phyloP scores from a whole-genome alignment of 2,113 vertebrate genomes.

The Hippocampus guttulatus region DNA sequence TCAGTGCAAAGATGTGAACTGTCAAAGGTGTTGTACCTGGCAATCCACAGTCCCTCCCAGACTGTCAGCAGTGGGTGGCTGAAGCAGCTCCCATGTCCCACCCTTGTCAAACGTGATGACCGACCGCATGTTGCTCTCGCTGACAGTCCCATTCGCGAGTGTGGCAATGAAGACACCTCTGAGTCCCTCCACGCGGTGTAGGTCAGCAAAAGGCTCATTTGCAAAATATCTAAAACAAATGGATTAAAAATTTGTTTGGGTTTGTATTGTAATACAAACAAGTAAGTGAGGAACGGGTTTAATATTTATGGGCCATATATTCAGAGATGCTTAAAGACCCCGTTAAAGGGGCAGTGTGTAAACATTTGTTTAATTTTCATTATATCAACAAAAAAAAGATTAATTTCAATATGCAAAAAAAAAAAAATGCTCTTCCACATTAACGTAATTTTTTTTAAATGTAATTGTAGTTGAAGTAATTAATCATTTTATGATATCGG shows the following conservation, averaged over 20 bases:
- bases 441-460: too few relatives aligned
- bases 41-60: constrained; percentile 88
- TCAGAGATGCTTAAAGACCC: not conserved
- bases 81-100: constrained; percentile 95
- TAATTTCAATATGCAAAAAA: too few relatives aligned
- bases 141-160: constrained; percentile 85
- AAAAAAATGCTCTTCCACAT: too few relatives aligned
- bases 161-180: constrained; percentile 92
- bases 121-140: constrained; percentile 91
- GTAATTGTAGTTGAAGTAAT: too few relatives aligned
- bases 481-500: too few relatives aligned
- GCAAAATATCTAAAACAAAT: constrained; percentile 83
- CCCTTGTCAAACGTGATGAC: constrained; percentile 99
- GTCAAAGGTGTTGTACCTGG: constrained; percentile 70
- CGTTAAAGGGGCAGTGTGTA: not conserved
- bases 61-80: constrained; percentile 80
- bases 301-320: not conserved
- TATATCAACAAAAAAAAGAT: too few relatives aligned
- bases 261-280: not conserved
- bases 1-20: not conserved
- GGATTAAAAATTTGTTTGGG: too few relatives aligned
- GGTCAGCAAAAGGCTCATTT: constrained; percentile 90
- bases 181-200: constrained; percentile 90
- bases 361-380: too few relatives aligned
- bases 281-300: not conserved